A percentile compares a stretch with the other conserved stretches of the same genome.
Conservation (phyloP, 2,888 invertebrate species). For the Zhuqinia jingwanae region DNA sequence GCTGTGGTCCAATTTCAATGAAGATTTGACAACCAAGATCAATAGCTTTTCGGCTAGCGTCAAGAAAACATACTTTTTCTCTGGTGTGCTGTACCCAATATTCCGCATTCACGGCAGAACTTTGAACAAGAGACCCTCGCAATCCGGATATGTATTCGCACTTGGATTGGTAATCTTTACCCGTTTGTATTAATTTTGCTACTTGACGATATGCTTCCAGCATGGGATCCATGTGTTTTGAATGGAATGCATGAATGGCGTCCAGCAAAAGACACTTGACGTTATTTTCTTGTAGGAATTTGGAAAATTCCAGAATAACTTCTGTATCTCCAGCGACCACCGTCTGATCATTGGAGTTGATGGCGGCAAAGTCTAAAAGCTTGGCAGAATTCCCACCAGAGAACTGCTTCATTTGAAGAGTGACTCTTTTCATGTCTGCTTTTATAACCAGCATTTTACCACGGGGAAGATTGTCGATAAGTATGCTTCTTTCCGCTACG, state of each 20-base stretch:
- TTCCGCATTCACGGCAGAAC: background rate
- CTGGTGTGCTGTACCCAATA: slow-evolving; percentile 16
- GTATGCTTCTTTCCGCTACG: slow-evolving; percentile 50
- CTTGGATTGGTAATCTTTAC: background rate
- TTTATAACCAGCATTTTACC: slow-evolving; percentile 53
- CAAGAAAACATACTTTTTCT: background rate
- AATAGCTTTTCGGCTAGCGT: background rate
- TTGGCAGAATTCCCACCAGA: background rate
- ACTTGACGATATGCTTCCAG: slow-evolving; percentile 35
- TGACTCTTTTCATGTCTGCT: background rate
- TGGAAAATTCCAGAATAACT: background rate
- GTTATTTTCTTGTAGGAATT: slow-evolving; percentile 30
- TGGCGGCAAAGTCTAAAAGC: slow-evolving; percentile 67
- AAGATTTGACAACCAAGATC: background rate
- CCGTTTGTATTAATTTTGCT: background rate
- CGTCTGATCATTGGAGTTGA: slow-evolving; percentile 66
- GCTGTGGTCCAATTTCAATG: slow-evolving; percentile 66
- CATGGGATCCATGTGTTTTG: slow-evolving; percentile 65
- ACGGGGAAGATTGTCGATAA: slow-evolving; percentile 43
- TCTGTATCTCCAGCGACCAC: slow-evolving; percentile 60
- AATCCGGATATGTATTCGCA: background rate
- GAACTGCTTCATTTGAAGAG: background rate
- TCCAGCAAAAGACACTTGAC: slow-evolving; percentile 52
- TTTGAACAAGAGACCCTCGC: background rate
- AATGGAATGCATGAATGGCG: slow-evolving; percentile 69